phyloP scores from a whole-genome alignment of 2,797 vertebrate species.

The Acanthiza pusilla region DNA sequence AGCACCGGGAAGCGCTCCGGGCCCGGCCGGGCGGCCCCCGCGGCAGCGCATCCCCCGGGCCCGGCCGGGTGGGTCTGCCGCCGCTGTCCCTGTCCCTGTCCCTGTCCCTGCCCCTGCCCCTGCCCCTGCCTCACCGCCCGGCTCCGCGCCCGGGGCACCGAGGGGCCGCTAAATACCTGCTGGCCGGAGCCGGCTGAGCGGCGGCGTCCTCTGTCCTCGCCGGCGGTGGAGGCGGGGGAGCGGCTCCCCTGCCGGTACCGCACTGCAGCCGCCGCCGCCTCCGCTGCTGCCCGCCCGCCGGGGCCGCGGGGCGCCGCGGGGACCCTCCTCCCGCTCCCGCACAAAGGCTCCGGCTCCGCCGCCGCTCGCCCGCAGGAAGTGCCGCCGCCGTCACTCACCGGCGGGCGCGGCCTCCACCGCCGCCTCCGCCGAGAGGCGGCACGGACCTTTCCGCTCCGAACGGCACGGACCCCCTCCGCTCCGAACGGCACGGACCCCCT shows the following conservation, averaged over 20 bases:
- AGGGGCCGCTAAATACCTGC: slow-evolving; percentile 54
- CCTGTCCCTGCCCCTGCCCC: too few relatives aligned
- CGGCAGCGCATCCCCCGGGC: not conserved
- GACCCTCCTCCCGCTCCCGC: not conserved
- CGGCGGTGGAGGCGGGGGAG: not conserved
- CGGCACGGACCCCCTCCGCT: too few relatives aligned
- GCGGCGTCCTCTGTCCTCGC: not conserved
- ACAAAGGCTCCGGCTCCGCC: not conserved
- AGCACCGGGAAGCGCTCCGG: not conserved
- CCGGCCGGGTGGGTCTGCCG: not conserved
- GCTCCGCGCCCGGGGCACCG: not conserved
- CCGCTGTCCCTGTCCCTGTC: not conserved
- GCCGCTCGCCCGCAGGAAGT: slow-evolving; percentile 38
- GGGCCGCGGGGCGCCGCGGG: not conserved
- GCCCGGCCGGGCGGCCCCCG: not conserved
- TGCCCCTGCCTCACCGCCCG: not conserved
- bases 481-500: not conserved
- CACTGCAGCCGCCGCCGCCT: slow-evolving; percentile 47
- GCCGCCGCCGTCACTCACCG: slow-evolving; percentile 18
- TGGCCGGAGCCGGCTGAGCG: not conserved
- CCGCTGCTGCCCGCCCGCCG: not conserved
- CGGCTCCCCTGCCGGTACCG: not conserved
- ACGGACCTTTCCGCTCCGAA: not conserved
- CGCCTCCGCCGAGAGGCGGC: not conserved
- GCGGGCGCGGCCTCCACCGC: slow-evolving; percentile 12